Conservation (phyloP, 2,797 vertebrate genomes). For the Manis pentadactyla region DNA sequence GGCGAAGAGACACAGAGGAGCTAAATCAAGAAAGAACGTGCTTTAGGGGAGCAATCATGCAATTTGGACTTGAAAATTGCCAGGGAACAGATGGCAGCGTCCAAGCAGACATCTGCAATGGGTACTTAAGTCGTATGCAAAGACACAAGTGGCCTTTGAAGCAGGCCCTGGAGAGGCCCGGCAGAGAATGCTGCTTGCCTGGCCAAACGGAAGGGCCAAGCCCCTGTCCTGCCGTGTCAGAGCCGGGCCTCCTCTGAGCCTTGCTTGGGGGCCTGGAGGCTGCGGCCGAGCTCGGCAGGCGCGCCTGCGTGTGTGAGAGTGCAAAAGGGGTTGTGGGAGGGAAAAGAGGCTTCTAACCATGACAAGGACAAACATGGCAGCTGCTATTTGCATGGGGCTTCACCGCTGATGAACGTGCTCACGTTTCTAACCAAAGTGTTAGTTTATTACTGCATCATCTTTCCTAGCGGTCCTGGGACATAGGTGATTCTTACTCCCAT, state of each 20-base stretch:
- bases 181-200: background rate
- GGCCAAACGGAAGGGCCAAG: conserved; percentile 31
- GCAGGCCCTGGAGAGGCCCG: conserved; percentile 46
- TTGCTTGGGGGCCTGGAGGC: background rate
- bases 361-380: background rate
- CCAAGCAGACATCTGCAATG: conserved; percentile 70
- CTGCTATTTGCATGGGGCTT: conserved; percentile 22
- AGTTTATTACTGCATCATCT: background rate
- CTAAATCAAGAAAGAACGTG: conserved; percentile 46
- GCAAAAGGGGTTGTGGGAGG: background rate
- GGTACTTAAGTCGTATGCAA: conserved; percentile 71
- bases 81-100: conserved; percentile 65
- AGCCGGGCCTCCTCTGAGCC: background rate
- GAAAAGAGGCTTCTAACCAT: conserved; percentile 13
- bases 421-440: background rate
- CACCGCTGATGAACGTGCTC: conserved; percentile 14
- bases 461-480: background rate
- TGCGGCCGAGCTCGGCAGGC: background rate
- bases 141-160: conserved; percentile 71
- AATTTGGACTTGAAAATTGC: conserved; percentile 60
- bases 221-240: background rate
- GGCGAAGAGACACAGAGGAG: background rate
- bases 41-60: conserved; percentile 64
- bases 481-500: background rate
- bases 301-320: background rate